These are phyloP conservation scores for Eristalinus sepulchralis DNA, from an alignment of 2,888 invertebrate species.

Conservation along the genomic window DNA sequence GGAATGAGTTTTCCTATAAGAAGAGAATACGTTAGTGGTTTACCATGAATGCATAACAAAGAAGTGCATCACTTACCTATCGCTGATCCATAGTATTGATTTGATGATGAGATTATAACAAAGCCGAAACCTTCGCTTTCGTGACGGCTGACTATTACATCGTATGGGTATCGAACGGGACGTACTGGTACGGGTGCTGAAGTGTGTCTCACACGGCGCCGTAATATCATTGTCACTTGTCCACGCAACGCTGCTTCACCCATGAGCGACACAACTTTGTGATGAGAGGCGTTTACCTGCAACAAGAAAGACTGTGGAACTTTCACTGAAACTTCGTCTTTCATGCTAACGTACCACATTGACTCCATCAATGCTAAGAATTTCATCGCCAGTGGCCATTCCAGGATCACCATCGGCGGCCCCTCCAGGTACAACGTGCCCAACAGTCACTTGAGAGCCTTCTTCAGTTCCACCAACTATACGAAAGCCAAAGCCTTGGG, in stretches of 20 bases:
- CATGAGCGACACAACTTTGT: conserved; percentile 95
- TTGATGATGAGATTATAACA: conserved; percentile 97
- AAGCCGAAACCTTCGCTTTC: conserved; percentile 99
- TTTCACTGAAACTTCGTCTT: neutral
- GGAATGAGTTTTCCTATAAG: conserved; percentile 93
- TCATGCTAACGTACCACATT: conserved; percentile 85
- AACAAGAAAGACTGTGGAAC: conserved; percentile 34
- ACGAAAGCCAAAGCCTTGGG: conserved; percentile 97
- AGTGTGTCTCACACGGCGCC: conserved; percentile 82
- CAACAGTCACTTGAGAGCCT: conserved; percentile 97
- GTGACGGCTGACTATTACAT: conserved; percentile 93
- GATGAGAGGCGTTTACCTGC: conserved; percentile 91
- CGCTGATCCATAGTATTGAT: conserved; percentile 88
- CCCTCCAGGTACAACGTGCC: conserved; percentile 97
- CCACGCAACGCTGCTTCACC: conserved; percentile 93
- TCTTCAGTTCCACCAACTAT: conserved; percentile 99
- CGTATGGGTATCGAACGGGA: conserved; percentile 85
- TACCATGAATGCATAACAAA: neutral
- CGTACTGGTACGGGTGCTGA: conserved; percentile 75
- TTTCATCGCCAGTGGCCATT: conserved; percentile 95
- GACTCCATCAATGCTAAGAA: conserved; percentile 95
- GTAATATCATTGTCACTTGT: conserved; percentile 90
- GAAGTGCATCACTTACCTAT: conserved; percentile 84
- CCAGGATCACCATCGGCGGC: conserved; percentile 96
- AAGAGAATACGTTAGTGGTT: neutral